Evolutionary conservation across 2,113 vertebrate species (phyloP).

Genomic region (Sclerurus mexicanus): DNA sequence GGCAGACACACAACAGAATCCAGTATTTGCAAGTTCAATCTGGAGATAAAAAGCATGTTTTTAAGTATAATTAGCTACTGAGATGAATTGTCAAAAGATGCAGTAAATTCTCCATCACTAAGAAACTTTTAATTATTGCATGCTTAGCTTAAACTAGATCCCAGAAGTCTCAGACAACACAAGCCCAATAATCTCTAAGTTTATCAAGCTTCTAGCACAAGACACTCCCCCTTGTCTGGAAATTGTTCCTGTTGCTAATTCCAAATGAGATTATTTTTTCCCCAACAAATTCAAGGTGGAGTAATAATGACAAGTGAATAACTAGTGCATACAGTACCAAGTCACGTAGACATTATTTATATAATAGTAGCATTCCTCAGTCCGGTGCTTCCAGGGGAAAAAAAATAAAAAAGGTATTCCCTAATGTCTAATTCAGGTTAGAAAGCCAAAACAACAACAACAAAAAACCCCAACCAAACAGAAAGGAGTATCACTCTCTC

Average conservation of each 20-base stretch:
- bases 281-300: not conserved
- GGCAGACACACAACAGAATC: conserved; percentile 17
- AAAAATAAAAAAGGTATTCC: not conserved
- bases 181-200: not conserved
- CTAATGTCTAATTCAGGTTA: not conserved
- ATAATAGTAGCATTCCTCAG: not conserved
- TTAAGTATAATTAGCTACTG: conserved; percentile 38
- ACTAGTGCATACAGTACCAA: not conserved
- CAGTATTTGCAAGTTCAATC: conserved; percentile 45
- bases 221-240: not conserved
- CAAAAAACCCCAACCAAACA: not conserved
- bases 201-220: not conserved
- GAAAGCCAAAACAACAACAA: not conserved
- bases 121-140: conserved; percentile 23
- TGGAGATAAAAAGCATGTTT: conserved; percentile 28
- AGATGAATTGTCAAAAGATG: conserved; percentile 28
- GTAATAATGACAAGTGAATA: conserved; percentile 7
- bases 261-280: not conserved
- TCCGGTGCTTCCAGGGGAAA: not conserved
- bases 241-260: conserved; percentile 9
- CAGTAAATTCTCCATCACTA: conserved; percentile 40
- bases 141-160: not conserved
- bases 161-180: not conserved
- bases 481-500: not conserved
- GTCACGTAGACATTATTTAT: not conserved